phyloP scores from a whole-genome alignment of 2,113 vertebrate genomes.

The Galbula dea region DNA sequence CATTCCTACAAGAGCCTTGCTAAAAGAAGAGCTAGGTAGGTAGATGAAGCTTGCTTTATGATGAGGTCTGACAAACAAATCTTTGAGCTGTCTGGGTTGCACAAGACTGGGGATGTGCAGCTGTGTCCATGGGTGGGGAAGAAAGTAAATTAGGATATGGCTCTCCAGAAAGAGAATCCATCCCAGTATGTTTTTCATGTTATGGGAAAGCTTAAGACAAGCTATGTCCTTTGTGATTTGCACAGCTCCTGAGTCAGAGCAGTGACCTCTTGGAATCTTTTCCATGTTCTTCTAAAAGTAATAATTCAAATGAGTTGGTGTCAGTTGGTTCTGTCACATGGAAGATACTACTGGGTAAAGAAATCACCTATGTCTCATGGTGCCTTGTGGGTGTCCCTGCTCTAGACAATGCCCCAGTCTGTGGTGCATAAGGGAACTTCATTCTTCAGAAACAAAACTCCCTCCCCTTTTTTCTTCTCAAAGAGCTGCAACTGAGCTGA shows the following conservation, averaged over 20 bases:
- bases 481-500: background rate
- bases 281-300: background rate
- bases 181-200: rapidly evolving
- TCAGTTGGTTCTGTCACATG: background rate
- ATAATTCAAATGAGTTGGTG: rapidly evolving
- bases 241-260: background rate
- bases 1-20: background rate
- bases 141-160: background rate
- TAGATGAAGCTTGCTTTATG: background rate
- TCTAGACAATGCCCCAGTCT: background rate
- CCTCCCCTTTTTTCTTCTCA: background rate
- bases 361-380: rapidly evolving
- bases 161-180: background rate
- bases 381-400: background rate
- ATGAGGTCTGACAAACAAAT: background rate
- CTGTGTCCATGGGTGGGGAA: rapidly evolving
- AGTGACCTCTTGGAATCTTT: background rate
- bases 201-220: background rate
- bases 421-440: background rate
- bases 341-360: background rate
- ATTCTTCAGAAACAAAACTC: background rate
- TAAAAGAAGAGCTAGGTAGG: background rate
- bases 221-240: background rate
- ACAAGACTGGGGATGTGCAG: background rate
- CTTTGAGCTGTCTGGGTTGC: background rate